Base-by-base conservation (phyloP, 2,888 invertebrate species). In the Alsophila aescularia region DNA sequence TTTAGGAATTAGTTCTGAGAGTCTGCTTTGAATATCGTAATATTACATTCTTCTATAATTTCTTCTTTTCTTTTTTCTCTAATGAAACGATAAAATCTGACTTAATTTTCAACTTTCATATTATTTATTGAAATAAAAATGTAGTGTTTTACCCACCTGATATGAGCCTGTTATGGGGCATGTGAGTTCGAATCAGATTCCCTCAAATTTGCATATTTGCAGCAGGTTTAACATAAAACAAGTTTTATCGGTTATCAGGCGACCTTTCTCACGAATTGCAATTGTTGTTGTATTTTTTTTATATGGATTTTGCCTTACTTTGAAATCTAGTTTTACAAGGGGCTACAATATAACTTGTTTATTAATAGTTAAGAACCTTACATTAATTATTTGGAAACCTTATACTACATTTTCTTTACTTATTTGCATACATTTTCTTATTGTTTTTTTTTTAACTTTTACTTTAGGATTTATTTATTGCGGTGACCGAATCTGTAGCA, bases 151-250 rank as follows among this genome's bases (percentile, higher is more conserved):
- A 1, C 24, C 24, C 24, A 32, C 15, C 35, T 15, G 37, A 8
- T 6, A 36, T 29, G 31, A 41, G 35, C 34, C 35, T 36, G 35
- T 52, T 41, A 39, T 37, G 12, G 31, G 21, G 13, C 29, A 39
- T 36, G 34, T 55, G 13, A 36, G 36, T 45, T 36, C 31, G 18
- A 16, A 41, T 55, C 35, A 12, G 43, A 18, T 43, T 31, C 18
- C 42, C 15, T 9, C 36, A 18, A 39, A 89, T 89, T 88, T 87
- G 89, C 89, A 89, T 90, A 81, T 70, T 69, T 73, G 72, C 73
- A 70, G 70, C 78, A 75, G 83, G 82, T 75, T 27, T 27, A 15
- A 36, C 21, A 13, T n/a, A 45, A 83, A 88, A 88, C 88, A 66
- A 84, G 88, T 88, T 75, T 51, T 83, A 72, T 76, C 64, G 62